A percentile compares a stretch with the other conserved stretches of the same genome.
Evolutionary conservation across 92 coral and sea anemone species (phyloP).

Genomic region (Virgularia gustaviana): DNA sequence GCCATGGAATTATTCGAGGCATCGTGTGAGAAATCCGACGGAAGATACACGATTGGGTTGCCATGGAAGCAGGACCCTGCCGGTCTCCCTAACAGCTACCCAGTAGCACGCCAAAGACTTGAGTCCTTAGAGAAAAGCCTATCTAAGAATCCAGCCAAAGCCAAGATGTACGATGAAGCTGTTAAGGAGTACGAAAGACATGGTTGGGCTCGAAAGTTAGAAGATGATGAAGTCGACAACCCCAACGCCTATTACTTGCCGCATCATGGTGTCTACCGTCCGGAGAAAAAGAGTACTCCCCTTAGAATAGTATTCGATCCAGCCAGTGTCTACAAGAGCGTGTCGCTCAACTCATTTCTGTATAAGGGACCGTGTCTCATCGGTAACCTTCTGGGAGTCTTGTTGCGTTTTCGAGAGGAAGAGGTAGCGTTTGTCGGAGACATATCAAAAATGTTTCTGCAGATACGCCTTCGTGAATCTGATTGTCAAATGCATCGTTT

Average conservation of each 20-base stretch:
- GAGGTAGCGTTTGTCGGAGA: constrained; percentile 44
- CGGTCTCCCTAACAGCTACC: constrained; percentile 36
- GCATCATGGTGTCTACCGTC: background rate
- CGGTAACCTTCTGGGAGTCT: constrained; percentile 48
- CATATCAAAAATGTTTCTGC: constrained; percentile 56
- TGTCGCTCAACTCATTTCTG: constrained; percentile 49
- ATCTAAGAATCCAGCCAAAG: constrained; percentile 22
- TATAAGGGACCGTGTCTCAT: constrained; percentile 50
- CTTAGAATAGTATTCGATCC: constrained; percentile 53
- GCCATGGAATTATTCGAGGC: constrained; percentile 32
- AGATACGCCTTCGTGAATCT: constrained; percentile 38
- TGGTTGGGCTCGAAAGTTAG: constrained; percentile 33
- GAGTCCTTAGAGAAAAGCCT: constrained; percentile 18
- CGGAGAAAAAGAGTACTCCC: constrained; percentile 43
- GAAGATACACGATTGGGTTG: constrained; percentile 20
- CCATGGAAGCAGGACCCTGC: constrained; percentile 14
- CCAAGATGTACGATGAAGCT: constrained; percentile 25
- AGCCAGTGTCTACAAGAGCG: constrained; percentile 39
- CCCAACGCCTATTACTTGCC: background rate
- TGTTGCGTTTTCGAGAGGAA: constrained; percentile 47
- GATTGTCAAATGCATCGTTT: constrained; percentile 48
- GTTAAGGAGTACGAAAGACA: constrained; percentile 17
- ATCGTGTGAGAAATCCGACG: constrained; percentile 13
- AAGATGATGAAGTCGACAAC: background rate
- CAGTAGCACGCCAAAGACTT: constrained; percentile 20